Percentiles rank a stretch among this genome's conserved stretches.
Evolutionary conservation across 2,888 invertebrate genomes (phyloP).

Genomic region (Lithosia quadra): DNA sequence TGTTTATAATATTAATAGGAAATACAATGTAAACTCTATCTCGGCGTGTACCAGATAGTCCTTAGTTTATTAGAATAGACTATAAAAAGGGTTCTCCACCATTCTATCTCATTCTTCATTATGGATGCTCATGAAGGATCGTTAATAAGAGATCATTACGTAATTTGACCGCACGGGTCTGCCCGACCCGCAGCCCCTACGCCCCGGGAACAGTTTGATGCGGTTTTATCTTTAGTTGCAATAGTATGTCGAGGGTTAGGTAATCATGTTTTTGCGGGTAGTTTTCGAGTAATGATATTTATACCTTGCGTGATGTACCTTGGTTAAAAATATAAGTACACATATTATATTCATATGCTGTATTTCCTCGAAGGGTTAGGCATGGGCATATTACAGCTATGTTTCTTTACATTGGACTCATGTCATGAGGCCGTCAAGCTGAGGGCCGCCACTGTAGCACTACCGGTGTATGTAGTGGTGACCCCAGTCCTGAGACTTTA

Average conservation of each 20-base stretch:
- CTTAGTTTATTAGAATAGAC: conserved; percentile 35
- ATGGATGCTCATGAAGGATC: conserved; percentile 53
- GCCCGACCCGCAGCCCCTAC: conserved; percentile 25
- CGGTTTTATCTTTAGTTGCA: conserved; percentile 33
- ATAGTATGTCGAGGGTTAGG: conserved; percentile 45
- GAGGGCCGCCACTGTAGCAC: too few species aligned
- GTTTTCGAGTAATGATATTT: neutral
- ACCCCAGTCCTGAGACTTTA: too few species aligned
- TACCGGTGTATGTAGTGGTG: too few species aligned
- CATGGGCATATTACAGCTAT: too few species aligned
- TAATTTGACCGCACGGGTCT: conserved; percentile 60
- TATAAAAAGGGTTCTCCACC: conserved; percentile 13
- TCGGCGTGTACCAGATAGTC: conserved; percentile 22
- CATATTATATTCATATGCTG: too few species aligned
- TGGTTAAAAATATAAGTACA: neutral
- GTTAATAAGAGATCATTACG: conserved; percentile 61
- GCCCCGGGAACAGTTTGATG: conserved; percentile 40
- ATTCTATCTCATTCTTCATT: conserved; percentile 40
- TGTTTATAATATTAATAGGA: too few species aligned
- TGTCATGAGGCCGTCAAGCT: too few species aligned
- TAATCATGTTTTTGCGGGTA: conserved; percentile 3
- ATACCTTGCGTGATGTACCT: neutral
- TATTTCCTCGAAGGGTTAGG: too few species aligned
- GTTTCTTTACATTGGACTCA: too few species aligned
- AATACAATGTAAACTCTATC: conserved; percentile 36